A percentile compares a stretch with the other conserved stretches of the same genome.
phyloP scores from a whole-genome alignment of 2,888 invertebrate species.

The Heliconius erato region DNA sequence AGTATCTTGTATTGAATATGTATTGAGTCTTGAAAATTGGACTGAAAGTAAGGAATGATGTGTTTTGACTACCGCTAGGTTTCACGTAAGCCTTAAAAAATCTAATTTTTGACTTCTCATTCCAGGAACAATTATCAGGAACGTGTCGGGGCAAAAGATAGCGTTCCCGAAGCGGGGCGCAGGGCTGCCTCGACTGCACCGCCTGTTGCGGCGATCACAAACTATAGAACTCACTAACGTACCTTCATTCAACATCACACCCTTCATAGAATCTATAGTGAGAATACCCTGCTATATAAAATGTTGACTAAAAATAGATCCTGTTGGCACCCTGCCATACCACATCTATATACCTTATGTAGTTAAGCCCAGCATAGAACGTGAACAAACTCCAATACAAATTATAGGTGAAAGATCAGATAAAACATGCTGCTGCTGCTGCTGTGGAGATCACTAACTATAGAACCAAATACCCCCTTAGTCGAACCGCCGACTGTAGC shows the following conservation, averaged over 20 bases:
- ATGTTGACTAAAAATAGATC: neutral
- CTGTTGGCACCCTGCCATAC: no score
- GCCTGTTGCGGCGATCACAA: slow-evolving; percentile 81
- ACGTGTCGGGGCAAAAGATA: slow-evolving; percentile 83
- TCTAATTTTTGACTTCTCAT: slow-evolving; percentile 31
- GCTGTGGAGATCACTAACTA: no score
- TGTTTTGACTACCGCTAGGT: no score
- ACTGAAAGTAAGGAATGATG: no score
- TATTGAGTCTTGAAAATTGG: no score
- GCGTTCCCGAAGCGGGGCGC: slow-evolving; percentile 80
- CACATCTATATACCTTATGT: no score
- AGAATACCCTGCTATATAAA: neutral
- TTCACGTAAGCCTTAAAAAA: neutral
- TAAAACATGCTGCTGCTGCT: no score
- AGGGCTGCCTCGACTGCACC: slow-evolving; percentile 86
- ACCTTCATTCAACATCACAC: neutral
- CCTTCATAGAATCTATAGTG: neutral
- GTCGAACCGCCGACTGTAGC: no score
- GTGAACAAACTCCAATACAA: neutral
- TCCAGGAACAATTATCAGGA: slow-evolving; percentile 76
- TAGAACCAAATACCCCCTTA: no score
- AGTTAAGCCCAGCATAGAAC: neutral
- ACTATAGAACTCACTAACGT: slow-evolving; percentile 51
- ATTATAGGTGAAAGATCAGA: neutral
- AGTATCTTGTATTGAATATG: no score